phyloP scores from a whole-genome alignment of 2,113 vertebrate genomes.

The Puntigrus tetrazona region DNA sequence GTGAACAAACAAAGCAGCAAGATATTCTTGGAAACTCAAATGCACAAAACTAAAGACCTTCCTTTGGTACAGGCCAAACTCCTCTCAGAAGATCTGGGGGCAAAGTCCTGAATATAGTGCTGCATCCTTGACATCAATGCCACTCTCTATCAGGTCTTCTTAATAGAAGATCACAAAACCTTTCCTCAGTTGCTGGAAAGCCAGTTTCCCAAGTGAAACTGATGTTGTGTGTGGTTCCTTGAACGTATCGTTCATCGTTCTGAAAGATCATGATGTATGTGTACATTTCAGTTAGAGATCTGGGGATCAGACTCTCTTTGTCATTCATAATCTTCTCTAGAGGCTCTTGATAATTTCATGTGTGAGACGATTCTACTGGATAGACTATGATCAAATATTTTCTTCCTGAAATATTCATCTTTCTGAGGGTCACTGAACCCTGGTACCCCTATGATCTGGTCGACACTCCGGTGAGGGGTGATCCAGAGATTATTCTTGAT shows the following conservation, averaged over 20 bases:
- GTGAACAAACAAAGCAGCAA: slow-evolving; percentile 47
- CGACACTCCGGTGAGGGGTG: slow-evolving; percentile 2
- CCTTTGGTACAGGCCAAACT: slow-evolving; percentile 19
- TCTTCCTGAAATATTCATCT: slow-evolving; percentile 40
- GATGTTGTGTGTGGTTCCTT: slow-evolving; percentile 13
- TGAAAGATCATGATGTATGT: slow-evolving; percentile 35
- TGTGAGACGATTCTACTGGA: slow-evolving; percentile 6
- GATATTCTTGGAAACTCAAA: slow-evolving; percentile 50
- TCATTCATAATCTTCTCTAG: slow-evolving; percentile 11
- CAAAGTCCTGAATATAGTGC: slow-evolving; percentile 43
- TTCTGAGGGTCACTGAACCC: slow-evolving; percentile 44
- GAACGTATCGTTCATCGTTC: slow-evolving; percentile 36
- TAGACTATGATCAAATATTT: slow-evolving; percentile 11
- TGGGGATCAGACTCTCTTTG: slow-evolving; percentile 15
- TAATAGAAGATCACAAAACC: slow-evolving; percentile 42
- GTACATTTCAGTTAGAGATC: slow-evolving; percentile 45
- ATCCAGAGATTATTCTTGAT: slow-evolving; percentile 9
- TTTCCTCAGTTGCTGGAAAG: slow-evolving; percentile 39
- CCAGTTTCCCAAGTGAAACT: slow-evolving; percentile 34
- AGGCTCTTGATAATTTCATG: slow-evolving; percentile 2
- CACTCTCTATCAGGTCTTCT: slow-evolving; percentile 10
- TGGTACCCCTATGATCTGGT: slow-evolving; percentile 39
- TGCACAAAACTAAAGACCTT: slow-evolving; percentile 48
- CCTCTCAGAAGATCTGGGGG: slow-evolving; percentile 32
- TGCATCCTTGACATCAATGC: slow-evolving; percentile 42